Evolutionary conservation across 1,140 invertebrate species (phyloP), one percentile per base, ranked within the genome.

Genomic region (Brachionus rubens): DNA sequence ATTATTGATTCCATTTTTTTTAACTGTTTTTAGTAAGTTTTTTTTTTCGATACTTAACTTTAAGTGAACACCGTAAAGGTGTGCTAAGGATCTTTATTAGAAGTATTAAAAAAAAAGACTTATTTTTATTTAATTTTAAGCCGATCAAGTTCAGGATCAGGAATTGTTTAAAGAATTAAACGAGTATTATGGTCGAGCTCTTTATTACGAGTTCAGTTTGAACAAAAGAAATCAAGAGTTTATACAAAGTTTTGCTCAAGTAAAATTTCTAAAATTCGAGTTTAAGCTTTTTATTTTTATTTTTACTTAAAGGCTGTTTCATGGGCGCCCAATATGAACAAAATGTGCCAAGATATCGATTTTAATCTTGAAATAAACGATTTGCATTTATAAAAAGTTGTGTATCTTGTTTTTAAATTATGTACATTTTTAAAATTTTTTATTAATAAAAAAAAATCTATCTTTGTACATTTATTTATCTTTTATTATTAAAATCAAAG

Each of bases 131-230:
- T 43, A 43, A 16, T 43, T 43, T 1, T 24, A 2, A 65, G 68
- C 10, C 5, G n/a, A 19, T 50, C 30, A 36, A 33, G 7, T 72
- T 4, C 3, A 12, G 1, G 10, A 65, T 6, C 7, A 24, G 43
- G 26, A 43, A 3, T 21, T 43, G 24, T 14, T 65, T 9, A 65
- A 12, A 21, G 24, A 72, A 19, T 21, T 72, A 33, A 48, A 28
- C 24, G 43, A 72, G 41, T 72, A 72, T 50, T 72, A 72, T 54
- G 33, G 24, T 4, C 43, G 46, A 72, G 68, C 68, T 48, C 26
- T 72, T 5, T 40, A 41, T 7, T 50, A 72, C 12, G 68, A 72
- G 19, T 28, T 72, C 10, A 21, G n/a, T 10, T 52, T 72, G 47
- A 72, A 43, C 24, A 41, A 43, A 3, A 65, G 59, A 65, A 43